A percentile compares a stretch with the other conserved stretches of the same genome.
Conservation (phyloP, 2,797 vertebrate species). For the Tympanoctomys barrerae region DNA sequence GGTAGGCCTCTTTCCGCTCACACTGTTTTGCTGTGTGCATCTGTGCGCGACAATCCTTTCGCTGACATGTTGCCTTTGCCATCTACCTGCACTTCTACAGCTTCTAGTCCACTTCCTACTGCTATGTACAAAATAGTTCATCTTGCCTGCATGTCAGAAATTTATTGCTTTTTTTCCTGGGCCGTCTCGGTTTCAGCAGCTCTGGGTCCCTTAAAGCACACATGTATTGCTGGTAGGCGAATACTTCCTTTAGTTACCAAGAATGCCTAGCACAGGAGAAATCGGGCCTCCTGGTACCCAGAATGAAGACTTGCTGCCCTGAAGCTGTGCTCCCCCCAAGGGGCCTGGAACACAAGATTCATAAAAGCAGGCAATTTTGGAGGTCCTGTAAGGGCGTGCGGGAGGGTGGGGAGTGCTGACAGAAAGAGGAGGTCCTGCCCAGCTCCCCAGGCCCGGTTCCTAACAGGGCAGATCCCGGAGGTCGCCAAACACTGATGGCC, state of each 20-base stretch:
- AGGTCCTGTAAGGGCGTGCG: not conserved
- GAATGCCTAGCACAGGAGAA: not conserved
- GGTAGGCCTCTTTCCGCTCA: not conserved
- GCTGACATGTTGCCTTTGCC: not conserved
- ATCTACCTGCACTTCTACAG: not conserved
- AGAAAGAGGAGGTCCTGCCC: not conserved
- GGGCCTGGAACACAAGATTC: not conserved
- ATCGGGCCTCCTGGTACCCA: not conserved
- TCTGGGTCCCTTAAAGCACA: constrained; percentile 39
- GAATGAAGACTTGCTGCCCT: not conserved
- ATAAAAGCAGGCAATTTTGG: not conserved
- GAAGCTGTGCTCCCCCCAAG: not conserved
- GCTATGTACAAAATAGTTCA: not conserved
- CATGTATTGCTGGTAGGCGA: not conserved
- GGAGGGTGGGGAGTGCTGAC: accelerated
- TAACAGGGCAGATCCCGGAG: not conserved
- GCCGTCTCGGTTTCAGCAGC: not conserved
- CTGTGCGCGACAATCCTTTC: too few species aligned
- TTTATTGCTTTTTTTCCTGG: not conserved
- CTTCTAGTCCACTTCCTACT: not conserved
- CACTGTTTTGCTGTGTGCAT: not conserved
- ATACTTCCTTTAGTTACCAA: not conserved
- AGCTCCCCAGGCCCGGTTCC: not conserved
- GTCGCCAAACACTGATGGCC: not conserved
- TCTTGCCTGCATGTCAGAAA: accelerated